Percentiles rank a stretch among this genome's conserved stretches.
Evolutionary conservation across 2,888 invertebrate genomes (phyloP).

Genomic region (Scaptomyza flava): DNA sequence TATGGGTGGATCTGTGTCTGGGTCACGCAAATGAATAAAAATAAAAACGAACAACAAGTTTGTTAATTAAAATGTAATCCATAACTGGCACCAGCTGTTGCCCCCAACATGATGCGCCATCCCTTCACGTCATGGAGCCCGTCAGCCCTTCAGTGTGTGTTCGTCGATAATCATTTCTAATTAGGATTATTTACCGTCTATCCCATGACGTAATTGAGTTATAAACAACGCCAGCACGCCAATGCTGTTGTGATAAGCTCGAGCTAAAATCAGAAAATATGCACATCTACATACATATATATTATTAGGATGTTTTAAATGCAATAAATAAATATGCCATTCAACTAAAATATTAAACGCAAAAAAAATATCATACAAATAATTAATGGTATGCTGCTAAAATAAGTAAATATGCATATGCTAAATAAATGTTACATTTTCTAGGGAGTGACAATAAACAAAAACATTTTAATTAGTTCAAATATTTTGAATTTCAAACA

Average conservation of each 20-base stretch:
- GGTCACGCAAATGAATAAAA: constrained; percentile 34
- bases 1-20: constrained; percentile 44
- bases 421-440: constrained; percentile 11
- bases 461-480: constrained; percentile 56
- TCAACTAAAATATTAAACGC: constrained; percentile 8
- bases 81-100: constrained; percentile 56
- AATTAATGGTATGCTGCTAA: constrained; percentile 30
- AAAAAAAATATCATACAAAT: constrained; percentile 26
- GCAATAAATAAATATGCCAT: constrained; percentile 38
- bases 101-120: constrained; percentile 48
- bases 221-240: constrained; percentile 21
- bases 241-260: constrained; percentile 32
- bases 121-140: not conserved
- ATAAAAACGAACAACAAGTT: constrained; percentile 52
- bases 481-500: constrained; percentile 16
- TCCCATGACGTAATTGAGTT: constrained; percentile 53
- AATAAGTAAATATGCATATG: not conserved
- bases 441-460: constrained; percentile 14
- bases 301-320: constrained; percentile 42
- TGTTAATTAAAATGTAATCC: constrained; percentile 73
- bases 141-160: constrained; percentile 1
- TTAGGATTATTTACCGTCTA: constrained; percentile 43
- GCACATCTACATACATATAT: constrained; percentile 28
- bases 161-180: constrained; percentile 49
- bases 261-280: constrained; percentile 22